Evolutionary conservation across 2,888 invertebrate genomes (phyloP).

Genomic region (Tachina lurida): DNA sequence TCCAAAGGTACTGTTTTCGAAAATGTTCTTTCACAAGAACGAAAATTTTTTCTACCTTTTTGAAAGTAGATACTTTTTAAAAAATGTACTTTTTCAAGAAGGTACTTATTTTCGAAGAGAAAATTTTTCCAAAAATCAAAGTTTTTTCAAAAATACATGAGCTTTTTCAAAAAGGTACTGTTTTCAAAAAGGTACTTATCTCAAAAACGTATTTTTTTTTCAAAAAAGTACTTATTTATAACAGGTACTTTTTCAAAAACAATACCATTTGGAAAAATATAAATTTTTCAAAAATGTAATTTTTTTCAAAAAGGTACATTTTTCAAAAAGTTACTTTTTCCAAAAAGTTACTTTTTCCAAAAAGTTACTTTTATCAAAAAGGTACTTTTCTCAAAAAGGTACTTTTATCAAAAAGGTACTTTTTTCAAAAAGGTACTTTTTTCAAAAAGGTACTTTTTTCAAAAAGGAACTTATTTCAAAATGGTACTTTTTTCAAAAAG

Average conservation of each 20-base stretch:
- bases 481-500: not conserved
- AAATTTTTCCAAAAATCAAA: too few species aligned
- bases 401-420: not conserved
- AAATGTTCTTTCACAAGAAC: too few species aligned
- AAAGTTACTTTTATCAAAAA: not conserved
- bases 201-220: not conserved
- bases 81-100: not conserved
- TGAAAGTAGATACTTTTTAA: not conserved
- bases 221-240: not conserved
- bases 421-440: too few species aligned
- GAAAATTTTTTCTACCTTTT: too few species aligned
- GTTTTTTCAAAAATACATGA: not conserved
- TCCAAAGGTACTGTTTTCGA: too few species aligned
- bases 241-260: not conserved
- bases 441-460: not conserved
- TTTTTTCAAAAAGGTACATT: not conserved
- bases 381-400: not conserved
- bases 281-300: not conserved
- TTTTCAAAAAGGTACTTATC: not conserved
- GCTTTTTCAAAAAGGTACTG: not conserved
- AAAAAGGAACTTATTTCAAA: not conserved
- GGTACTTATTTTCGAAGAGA: not conserved
- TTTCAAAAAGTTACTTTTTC: too few species aligned
- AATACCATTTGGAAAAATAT: not conserved
- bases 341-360: too few species aligned